phyloP scores from a whole-genome alignment of 2,797 vertebrate species.

The Malurus leucopterus region DNA sequence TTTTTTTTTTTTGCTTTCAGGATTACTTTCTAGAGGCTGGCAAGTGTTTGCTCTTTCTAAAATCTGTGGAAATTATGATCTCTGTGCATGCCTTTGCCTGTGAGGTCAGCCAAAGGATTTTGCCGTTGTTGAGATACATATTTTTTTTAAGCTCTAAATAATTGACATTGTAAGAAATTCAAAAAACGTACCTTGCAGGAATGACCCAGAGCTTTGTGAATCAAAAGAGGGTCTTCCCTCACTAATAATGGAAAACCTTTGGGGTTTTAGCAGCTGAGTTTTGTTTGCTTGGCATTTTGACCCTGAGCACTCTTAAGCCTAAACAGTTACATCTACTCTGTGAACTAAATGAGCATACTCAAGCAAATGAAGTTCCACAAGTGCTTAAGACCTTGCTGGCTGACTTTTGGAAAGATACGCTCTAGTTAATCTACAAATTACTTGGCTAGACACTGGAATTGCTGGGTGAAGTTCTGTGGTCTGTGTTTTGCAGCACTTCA shows the following conservation, averaged over 20 bases:
- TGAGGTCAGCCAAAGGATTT: constrained; percentile 54
- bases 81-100: not conserved
- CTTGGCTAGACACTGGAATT: constrained; percentile 51
- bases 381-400: not conserved
- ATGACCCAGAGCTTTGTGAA: constrained; percentile 1
- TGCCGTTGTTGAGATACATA: not conserved
- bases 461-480: constrained; percentile 25
- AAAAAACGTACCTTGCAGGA: not conserved
- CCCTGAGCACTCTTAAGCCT: not conserved
- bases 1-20: not conserved
- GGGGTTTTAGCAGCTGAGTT: not conserved
- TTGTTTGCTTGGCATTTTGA: constrained; percentile 25
- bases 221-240: not conserved
- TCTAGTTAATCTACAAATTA: constrained; percentile 44
- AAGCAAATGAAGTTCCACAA: not conserved
- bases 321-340: not conserved
- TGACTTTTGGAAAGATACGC: not conserved
- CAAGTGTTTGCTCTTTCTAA: not conserved
- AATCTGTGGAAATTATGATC: constrained; percentile 35
- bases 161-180: not conserved
- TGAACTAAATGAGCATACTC: not conserved
- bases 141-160: not conserved
- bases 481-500: constrained; percentile 13
- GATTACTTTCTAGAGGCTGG: not conserved
- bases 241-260: not conserved